phyloP scores from a whole-genome alignment of 2,113 vertebrate genomes.

The Tonatia bakeri region DNA sequence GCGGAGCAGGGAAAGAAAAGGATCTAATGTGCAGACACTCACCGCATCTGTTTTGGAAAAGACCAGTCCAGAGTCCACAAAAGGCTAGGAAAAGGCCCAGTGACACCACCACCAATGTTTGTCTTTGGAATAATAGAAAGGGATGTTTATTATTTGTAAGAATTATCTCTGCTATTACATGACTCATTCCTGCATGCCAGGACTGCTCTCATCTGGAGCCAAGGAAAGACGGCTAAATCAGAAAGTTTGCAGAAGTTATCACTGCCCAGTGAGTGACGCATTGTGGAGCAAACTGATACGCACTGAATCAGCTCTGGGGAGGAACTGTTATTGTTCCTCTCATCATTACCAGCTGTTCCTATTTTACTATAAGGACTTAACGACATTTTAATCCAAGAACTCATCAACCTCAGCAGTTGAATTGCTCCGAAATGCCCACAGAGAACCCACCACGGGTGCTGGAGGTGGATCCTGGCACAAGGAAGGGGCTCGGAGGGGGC shows the following conservation, averaged over 20 bases:
- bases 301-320: background rate
- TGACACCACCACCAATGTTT: conserved; percentile 49
- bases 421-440: background rate
- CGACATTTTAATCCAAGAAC: background rate
- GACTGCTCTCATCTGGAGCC: conserved; percentile 75
- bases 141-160: conserved; percentile 74
- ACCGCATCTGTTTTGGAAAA: conserved; percentile 20
- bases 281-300: background rate
- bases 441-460: background rate
- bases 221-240: conserved; percentile 57
- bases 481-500: background rate
- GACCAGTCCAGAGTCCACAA: background rate
- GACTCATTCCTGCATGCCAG: conserved; percentile 69
- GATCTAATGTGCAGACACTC: background rate
- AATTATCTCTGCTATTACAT: conserved; percentile 65
- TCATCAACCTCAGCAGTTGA: background rate
- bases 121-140: conserved; percentile 70
- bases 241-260: conserved; percentile 55
- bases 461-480: background rate
- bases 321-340: rapidly evolving
- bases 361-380: background rate
- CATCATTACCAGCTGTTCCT: background rate
- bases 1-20: background rate
- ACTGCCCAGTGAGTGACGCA: background rate
- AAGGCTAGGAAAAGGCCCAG: conserved; percentile 46